phyloP scores from a whole-genome alignment of 1,140 invertebrate species.

The Samia ricini region DNA sequence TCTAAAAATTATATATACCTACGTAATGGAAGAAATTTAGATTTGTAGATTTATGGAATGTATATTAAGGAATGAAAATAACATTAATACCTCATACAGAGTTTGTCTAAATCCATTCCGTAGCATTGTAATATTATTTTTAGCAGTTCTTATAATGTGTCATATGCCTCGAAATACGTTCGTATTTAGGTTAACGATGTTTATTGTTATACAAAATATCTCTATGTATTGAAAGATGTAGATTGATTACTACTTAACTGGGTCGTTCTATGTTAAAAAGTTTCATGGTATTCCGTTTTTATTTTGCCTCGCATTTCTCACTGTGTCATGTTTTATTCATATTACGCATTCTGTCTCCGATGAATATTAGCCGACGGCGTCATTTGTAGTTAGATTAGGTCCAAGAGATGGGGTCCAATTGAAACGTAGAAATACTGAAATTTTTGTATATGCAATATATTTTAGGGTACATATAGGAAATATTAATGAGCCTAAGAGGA shows the following conservation, averaged over 20 bases:
- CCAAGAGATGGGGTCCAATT: constrained; percentile 60
- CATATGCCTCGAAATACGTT: constrained; percentile 4
- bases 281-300: constrained; percentile 12
- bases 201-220: constrained; percentile 29
- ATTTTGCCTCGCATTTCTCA: constrained; percentile 11
- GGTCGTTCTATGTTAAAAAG: constrained; percentile 25
- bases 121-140: background rate
- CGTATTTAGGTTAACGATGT: constrained; percentile 41
- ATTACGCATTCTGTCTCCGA: constrained; percentile 34
- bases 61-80: too few relatives aligned
- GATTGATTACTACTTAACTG: constrained; percentile 27
- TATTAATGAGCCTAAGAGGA: too few relatives aligned
- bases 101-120: too few relatives aligned
- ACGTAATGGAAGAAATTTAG: too few relatives aligned
- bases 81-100: too few relatives aligned
- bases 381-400: constrained; percentile 55
- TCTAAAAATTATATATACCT: too few relatives aligned
- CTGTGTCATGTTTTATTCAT: constrained; percentile 49
- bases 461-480: too few relatives aligned
- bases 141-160: background rate
- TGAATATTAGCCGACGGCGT: constrained; percentile 37
- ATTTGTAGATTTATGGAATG: too few relatives aligned
- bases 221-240: constrained; percentile 21
- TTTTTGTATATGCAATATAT: too few relatives aligned
- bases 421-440: constrained; percentile 44